phyloP scores from a whole-genome alignment of 2,888 invertebrate species.

The Leptinotarsa tumamoca region DNA sequence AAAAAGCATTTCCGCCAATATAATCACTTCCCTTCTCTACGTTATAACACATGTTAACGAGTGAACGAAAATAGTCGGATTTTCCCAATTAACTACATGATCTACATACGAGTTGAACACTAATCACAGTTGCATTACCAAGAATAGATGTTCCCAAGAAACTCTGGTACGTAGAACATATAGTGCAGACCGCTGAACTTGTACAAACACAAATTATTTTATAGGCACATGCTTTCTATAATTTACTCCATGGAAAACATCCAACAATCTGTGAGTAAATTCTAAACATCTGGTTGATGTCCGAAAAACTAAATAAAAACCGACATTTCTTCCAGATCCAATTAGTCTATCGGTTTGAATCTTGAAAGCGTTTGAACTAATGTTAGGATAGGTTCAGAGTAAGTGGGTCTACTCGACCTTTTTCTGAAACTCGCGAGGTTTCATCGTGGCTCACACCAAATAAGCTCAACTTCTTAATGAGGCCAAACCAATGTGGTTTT shows the following conservation, averaged over 20 bases:
- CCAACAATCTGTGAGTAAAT: neutral
- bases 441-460: no score
- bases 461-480: no score
- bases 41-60: neutral
- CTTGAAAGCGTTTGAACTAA: neutral
- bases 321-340: neutral
- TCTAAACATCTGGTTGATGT: neutral
- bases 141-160: neutral
- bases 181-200: neutral
- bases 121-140: neutral
- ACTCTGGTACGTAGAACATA: neutral
- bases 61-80: neutral
- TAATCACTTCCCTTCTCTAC: neutral
- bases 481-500: no score
- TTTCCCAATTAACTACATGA: neutral
- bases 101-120: neutral
- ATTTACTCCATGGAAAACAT: neutral
- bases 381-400: no score
- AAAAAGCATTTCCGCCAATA: neutral
- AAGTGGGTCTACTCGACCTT: no score
- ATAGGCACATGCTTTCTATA: neutral
- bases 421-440: no score
- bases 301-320: neutral
- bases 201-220: neutral
- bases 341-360: slow-evolving; percentile 5